Evolutionary conservation across 2,888 invertebrate genomes (phyloP).

Genomic region (Opisthograptis luteolata): DNA sequence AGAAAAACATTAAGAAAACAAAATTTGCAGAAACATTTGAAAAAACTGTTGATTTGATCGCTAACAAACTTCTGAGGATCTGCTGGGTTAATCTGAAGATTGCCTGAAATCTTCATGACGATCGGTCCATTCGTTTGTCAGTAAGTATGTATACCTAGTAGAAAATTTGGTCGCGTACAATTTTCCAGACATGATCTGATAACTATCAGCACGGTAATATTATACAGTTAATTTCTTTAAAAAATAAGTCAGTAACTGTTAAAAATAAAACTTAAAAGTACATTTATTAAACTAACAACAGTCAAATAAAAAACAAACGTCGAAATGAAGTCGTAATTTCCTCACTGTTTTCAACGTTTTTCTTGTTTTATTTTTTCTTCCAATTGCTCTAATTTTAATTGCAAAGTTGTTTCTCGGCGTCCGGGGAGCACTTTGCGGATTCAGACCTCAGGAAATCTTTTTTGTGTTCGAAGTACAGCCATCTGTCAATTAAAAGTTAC

Average conservation of each 20-base stretch:
- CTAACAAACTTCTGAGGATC: too few relatives aligned
- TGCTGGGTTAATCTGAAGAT: too few relatives aligned
- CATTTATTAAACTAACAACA: constrained; percentile 1
- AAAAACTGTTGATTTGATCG: too few relatives aligned
- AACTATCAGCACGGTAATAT: too few relatives aligned
- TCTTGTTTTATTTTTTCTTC: constrained; percentile 9
- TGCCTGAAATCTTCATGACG: too few relatives aligned
- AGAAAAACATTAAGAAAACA: too few relatives aligned
- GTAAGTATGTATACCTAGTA: too few relatives aligned
- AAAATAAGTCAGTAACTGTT: background rate
- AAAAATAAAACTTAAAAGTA: background rate
- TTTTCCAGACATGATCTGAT: too few relatives aligned
- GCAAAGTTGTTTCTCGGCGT: constrained; percentile 30
- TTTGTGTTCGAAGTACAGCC: constrained; percentile 65
- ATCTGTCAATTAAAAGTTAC: constrained; percentile 55
- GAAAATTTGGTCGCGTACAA: too few relatives aligned
- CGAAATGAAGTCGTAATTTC: constrained; percentile 4
- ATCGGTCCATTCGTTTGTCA: too few relatives aligned
- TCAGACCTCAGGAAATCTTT: constrained; percentile 47
- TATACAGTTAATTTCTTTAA: too few relatives aligned
- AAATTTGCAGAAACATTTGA: too few relatives aligned
- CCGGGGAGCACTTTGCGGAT: constrained; percentile 12
- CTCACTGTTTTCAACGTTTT: constrained; percentile 2
- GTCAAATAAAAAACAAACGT: constrained; percentile 9
- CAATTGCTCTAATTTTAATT: constrained; percentile 22